Base-by-base conservation (phyloP, 2,888 invertebrate genomes). In the Clanis bilineata region DNA sequence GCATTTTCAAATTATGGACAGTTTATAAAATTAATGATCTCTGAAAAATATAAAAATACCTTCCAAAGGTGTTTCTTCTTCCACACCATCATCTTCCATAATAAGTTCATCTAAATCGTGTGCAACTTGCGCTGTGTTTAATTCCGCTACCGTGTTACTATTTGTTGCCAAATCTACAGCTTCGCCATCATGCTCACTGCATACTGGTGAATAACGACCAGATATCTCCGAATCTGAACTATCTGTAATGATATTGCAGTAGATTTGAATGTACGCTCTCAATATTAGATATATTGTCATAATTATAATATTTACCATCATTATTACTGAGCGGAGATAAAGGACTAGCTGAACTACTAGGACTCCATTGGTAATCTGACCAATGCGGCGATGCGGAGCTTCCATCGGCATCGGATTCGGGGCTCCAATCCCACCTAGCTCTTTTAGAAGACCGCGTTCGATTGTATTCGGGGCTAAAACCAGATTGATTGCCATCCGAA, bases 151-250 rank as follows among this genome's bases (percentile, higher is more conserved):
- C 0, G 71, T 66, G 43, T 57, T 72, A 51, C 25, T 67, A 0
- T 64, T 61, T 6, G 66, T 68, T 2, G 68, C 67, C 18, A 71
- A 41, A 51, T 75, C 76, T 2, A 75, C 76, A 1, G 74, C 70
- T 12, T 86, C 88, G 1, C 70, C 77, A 12, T 89, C 90, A 22
- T 76, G 76, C 22, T 90, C 91, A 68, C 94, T 95, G 71, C 95
- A 95, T 22, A 95, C 94, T 0, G 95, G 95, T 58, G 95, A 95
- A 75, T 94, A 94, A 56, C 94, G 93, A 21, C 94, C 94, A 0
- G 94, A 94, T 66, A 91, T 83, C 66, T 93, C 93, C 0, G 92
- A 93, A 77, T 94, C 94, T 1, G 93, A 93, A 69, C 87, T 90
- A 41, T 91, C 93, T 93, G 77, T 1, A 67, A 41, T 18, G n/a